Conservation (phyloP, 1,140 invertebrate genomes). For the Drosophila oshimai region DNA sequence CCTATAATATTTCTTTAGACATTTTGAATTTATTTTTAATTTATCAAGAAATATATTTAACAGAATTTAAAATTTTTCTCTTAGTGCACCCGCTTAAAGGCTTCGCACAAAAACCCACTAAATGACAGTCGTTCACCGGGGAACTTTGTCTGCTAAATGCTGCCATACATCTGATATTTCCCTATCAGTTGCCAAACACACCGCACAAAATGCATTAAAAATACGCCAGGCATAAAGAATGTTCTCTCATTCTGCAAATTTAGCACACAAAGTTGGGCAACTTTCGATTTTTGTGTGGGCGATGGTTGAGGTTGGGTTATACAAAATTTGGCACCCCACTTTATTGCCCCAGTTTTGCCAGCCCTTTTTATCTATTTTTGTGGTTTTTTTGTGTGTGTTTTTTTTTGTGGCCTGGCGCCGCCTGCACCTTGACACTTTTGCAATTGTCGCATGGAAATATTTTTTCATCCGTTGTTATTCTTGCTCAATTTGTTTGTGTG, state of each 20-base stretch:
- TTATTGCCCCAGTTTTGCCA: constrained; percentile 32
- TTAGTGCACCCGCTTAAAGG: neutral
- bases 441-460: constrained; percentile 48
- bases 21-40: too few species aligned
- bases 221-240: constrained; percentile 19
- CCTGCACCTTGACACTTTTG: constrained; percentile 46
- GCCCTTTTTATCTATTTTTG: constrained; percentile 15
- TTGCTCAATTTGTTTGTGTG: constrained; percentile 45
- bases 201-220: constrained; percentile 30
- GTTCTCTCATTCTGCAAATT: neutral
- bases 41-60: too few species aligned
- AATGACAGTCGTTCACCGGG: neutral
- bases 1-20: too few species aligned
- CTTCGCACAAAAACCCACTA: constrained; percentile 1
- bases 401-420: constrained; percentile 32
- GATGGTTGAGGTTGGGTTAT: neutral
- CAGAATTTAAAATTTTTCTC: neutral
- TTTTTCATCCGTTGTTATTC: constrained; percentile 36
- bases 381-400: neutral
- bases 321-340: constrained; percentile 35
- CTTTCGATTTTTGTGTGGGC: constrained; percentile 40
- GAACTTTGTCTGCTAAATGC: constrained; percentile 23
- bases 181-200: constrained; percentile 17
- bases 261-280: constrained; percentile 19
- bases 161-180: constrained; percentile 9